Percentiles rank a stretch among this genome's conserved stretches.
Conservation (phyloP, 2,113 vertebrate genomes). For the Leucosticte australis region DNA sequence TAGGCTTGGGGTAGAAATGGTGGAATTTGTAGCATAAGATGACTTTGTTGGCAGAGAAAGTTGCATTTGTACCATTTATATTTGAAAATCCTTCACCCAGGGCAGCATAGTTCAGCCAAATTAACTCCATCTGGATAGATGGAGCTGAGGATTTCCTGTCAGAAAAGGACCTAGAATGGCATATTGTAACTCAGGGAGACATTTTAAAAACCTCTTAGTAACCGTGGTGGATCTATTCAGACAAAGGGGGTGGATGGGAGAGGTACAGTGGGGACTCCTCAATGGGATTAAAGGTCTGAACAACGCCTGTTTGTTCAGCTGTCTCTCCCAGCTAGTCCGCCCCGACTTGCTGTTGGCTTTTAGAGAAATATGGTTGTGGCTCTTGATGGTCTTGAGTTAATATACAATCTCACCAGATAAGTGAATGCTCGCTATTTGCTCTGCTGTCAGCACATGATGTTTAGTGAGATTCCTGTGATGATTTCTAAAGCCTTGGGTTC, state of each 20-base stretch:
- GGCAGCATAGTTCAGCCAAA: slow-evolving; percentile 57
- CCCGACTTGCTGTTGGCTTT: not conserved
- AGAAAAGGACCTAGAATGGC: not conserved
- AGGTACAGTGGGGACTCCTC: not conserved
- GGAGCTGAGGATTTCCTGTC: slow-evolving; percentile 37
- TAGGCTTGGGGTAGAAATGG: slow-evolving; percentile 46
- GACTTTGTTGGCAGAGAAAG: slow-evolving; percentile 69
- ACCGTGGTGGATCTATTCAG: not conserved
- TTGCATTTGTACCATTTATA: slow-evolving; percentile 63
- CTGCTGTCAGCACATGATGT: slow-evolving; percentile 27
- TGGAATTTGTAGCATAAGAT: slow-evolving; percentile 57
- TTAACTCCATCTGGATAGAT: slow-evolving; percentile 59
- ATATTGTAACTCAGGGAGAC: not conserved
- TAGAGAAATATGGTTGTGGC: not conserved
- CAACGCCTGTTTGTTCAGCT: not conserved
- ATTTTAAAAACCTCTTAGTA: not conserved
- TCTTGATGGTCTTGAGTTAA: slow-evolving; percentile 25
- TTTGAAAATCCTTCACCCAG: slow-evolving; percentile 67
- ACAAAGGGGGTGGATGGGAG: not conserved
- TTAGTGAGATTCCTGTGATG: slow-evolving; percentile 45
- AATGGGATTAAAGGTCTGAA: not conserved
- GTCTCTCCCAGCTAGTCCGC: not conserved
- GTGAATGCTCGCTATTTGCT: slow-evolving; percentile 48
- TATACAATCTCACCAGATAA: not conserved
- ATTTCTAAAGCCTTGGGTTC: slow-evolving; percentile 37